Percentiles rank a stretch among this genome's conserved stretches.
phyloP scores from a whole-genome alignment of 2,888 invertebrate species.

The Nomada goodeniana region DNA sequence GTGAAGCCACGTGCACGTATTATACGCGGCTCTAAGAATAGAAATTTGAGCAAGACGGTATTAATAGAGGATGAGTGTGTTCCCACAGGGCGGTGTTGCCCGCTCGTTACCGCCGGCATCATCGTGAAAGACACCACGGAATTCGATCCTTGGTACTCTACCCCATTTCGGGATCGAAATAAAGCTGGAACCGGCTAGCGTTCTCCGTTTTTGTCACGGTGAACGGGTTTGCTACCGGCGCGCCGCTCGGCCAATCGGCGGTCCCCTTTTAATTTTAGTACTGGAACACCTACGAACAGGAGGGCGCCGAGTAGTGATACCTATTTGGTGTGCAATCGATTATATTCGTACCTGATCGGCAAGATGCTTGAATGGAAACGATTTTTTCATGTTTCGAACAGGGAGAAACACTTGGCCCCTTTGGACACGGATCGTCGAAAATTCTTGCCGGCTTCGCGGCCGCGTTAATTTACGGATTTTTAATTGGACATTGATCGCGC shows the following conservation, averaged over 20 bases:
- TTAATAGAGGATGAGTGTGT: constrained; percentile 85
- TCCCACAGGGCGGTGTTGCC: constrained; percentile 58
- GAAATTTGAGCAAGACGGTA: constrained; percentile 85
- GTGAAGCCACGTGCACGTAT: constrained; percentile 65
- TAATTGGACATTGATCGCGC: not conserved
- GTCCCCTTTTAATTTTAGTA: no score
- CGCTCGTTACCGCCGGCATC: constrained; percentile 51
- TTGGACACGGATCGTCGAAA: no score
- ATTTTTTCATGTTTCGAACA: no score
- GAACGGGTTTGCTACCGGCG: no score
- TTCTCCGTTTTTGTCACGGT: not conserved
- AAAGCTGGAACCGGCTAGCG: constrained; percentile 8
- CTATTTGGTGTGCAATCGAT: no score
- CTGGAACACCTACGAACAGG: no score
- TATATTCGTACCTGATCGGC: no score
- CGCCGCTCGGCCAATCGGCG: no score
- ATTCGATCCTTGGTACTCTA: constrained; percentile 51
- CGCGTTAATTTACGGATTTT: not conserved
- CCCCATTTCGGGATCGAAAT: constrained; percentile 32
- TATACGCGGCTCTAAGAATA: constrained; percentile 82
- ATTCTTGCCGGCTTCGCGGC: no score
- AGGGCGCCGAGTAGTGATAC: no score
- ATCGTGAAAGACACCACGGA: constrained; percentile 52
- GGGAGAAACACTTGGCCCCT: no score
- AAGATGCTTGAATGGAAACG: no score